Conservation (phyloP, 2,113 vertebrate species). For the Cephalopholis sonnerati region DNA sequence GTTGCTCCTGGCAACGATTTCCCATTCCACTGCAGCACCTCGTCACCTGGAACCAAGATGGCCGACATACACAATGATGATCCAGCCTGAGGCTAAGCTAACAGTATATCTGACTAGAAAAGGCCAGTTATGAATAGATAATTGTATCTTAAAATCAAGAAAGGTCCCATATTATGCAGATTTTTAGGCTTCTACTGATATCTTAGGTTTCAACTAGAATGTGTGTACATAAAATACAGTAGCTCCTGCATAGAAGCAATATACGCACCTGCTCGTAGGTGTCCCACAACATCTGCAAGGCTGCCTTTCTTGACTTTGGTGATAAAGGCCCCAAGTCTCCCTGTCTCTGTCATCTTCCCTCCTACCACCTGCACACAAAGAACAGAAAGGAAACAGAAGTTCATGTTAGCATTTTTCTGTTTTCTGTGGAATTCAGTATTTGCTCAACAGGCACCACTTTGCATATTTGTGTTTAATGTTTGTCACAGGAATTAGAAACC, state of each 20-base stretch:
- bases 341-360: constrained; percentile 96
- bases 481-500: not conserved
- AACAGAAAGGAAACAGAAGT: not conserved
- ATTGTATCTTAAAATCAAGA: not conserved
- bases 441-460: not conserved
- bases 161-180: too few species aligned
- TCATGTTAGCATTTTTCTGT: not conserved
- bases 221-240: not conserved
- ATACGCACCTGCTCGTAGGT: constrained; percentile 93
- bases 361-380: constrained; percentile 91
- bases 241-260: not conserved
- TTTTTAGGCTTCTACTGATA: too few species aligned
- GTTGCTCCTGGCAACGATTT: constrained; percentile 98
- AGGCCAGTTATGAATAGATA: not conserved
- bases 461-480: not conserved
- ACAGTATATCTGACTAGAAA: not conserved
- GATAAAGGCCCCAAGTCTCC: constrained; percentile 98
- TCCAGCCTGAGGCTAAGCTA: not conserved
- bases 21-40: constrained; percentile 99
- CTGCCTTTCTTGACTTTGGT: constrained; percentile 99
- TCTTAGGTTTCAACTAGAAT: too few species aligned
- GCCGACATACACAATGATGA: not conserved
- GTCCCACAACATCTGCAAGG: constrained; percentile 96
- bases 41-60: constrained; percentile 88
- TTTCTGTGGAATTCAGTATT: not conserved